Base-by-base conservation (phyloP, 2,113 vertebrate species). In the Diglossa brunneiventris region DNA sequence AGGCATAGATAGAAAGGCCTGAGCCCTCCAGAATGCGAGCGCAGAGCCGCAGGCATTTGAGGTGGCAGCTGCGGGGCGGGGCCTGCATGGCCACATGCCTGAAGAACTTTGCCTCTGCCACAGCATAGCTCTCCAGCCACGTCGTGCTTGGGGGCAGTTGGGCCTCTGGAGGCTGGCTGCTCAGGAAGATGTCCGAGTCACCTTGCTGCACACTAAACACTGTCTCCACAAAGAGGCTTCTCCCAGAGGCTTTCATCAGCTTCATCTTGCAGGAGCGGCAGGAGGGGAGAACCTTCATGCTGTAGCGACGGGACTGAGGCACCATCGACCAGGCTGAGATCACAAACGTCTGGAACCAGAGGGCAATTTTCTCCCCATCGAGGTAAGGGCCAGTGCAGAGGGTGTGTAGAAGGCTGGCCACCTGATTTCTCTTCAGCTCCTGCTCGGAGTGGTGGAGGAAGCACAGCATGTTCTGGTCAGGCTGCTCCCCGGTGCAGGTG, bases 81-180 rank as follows among this genome's bases (percentile, higher is more conserved):
- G 53, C 62, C n/a, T 41, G 69, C 46, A 19, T 41, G 70, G 78
- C 41, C 0, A 82, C 14, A 0, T 41, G 70, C 16, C 13, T 39
- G 70, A 89, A 83, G 46, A 83, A 89, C 62, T 75, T 89, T 10
- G 87, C 87, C 30, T 89, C 87, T 47, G 87, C 87, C 62, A 89
- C 87, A 22, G 70, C 70, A 2, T 5, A 83, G 53, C 53, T 89
- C 78, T 53, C 24, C 70, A 82, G n/a, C 87, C 87, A 89, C 0
- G n/a, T 47, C 0, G 70, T 89, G 62, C 70, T 31, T 7, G 78
- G n/a, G 16, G 9, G 62, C 1, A 53, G 1, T 0, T 7, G 21
- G n/a, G 46, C 39, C 24, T 61, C 62, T 31, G 53, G 3, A 35
- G 69, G 28, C 55, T 75, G 87, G 78, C 87, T 83, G 1, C 70